These are phyloP conservation scores for Pachymerium ferrugineum DNA, from an alignment of 2,888 invertebrate genomes.

Conservation along the genomic window DNA sequence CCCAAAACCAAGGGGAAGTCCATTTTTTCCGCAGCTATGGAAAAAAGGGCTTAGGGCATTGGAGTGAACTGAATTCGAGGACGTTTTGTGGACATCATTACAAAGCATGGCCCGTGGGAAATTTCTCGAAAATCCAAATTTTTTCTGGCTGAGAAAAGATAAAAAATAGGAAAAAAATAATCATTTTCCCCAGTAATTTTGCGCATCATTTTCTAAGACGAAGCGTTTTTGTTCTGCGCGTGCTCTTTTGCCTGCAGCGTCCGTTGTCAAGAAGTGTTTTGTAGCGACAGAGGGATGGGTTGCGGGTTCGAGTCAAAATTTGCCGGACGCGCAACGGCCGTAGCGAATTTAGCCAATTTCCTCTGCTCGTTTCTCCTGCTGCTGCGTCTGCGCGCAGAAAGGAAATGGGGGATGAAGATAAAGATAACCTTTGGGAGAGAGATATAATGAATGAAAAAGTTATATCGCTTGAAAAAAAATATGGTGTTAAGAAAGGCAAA, in stretches of 20 bases:
- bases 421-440: background rate
- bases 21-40: background rate
- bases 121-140: background rate
- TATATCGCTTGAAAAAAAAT: background rate
- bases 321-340: conserved; percentile 17
- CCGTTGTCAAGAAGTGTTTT: background rate
- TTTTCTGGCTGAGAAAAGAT: too few relatives aligned
- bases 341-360: conserved; percentile 14
- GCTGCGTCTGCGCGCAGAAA: conserved; percentile 1
- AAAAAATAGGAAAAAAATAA: conserved; percentile 5
- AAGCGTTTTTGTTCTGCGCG: background rate
- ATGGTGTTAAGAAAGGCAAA: background rate
- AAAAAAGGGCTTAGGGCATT: conserved; percentile 5
- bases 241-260: background rate
- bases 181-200: conserved; percentile 13
- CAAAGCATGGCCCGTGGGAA: conserved; percentile 2
- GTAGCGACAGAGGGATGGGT: conserved; percentile 1
- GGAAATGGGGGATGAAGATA: conserved; percentile 15
- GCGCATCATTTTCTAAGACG: background rate
- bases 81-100: conserved; percentile 6
- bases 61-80: conserved; percentile 3
- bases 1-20: background rate
- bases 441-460: background rate
- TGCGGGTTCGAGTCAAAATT: conserved; percentile 3
- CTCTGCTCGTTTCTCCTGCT: conserved; percentile 17